A percentile compares a stretch with the other conserved stretches of the same genome.
phyloP scores from a whole-genome alignment of 2,888 invertebrate species.

The Corbicula japonica region DNA sequence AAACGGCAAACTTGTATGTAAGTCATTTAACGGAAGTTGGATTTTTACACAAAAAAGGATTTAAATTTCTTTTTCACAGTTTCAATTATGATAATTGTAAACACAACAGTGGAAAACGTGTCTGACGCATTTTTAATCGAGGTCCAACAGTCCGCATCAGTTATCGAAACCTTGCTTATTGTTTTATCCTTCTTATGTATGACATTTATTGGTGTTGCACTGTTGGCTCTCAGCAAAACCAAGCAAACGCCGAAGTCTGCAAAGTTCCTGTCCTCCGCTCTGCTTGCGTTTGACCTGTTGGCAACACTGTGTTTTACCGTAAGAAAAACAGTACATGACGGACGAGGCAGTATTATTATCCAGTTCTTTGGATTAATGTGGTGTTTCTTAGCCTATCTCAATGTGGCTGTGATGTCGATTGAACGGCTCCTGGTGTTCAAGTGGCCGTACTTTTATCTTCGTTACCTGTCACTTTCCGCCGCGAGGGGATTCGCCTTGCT shows the following conservation, averaged over 20 bases:
- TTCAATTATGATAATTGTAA: too few species aligned
- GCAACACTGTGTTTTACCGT: conserved; percentile 4
- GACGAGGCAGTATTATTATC: neutral
- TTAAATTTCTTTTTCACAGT: too few species aligned
- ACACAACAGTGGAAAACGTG: too few species aligned
- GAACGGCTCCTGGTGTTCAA: conserved; percentile 17
- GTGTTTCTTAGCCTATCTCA: conserved; percentile 10
- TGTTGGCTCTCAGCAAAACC: conserved; percentile 6
- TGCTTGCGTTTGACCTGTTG: conserved; percentile 16
- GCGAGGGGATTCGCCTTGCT: neutral
- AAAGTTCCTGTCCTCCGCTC: conserved; percentile 3
- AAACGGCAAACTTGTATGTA: too few species aligned
- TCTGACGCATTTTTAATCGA: too few species aligned
- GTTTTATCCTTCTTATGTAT: neutral
- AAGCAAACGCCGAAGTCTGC: conserved; percentile 9
- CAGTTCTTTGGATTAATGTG: conserved; percentile 8
- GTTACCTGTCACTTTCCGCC: neutral
- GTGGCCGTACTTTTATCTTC: conserved; percentile 13
- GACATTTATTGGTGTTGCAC: conserved; percentile 1
- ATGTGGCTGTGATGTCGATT: conserved; percentile 8
- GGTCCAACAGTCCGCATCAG: too few species aligned
- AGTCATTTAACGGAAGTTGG: too few species aligned
- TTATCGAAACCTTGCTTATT: too few species aligned
- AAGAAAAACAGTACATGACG: neutral
- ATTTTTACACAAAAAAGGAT: too few species aligned